Conservation (phyloP, 2,113 vertebrate species). For the Xiphorhynchus elegans region DNA sequence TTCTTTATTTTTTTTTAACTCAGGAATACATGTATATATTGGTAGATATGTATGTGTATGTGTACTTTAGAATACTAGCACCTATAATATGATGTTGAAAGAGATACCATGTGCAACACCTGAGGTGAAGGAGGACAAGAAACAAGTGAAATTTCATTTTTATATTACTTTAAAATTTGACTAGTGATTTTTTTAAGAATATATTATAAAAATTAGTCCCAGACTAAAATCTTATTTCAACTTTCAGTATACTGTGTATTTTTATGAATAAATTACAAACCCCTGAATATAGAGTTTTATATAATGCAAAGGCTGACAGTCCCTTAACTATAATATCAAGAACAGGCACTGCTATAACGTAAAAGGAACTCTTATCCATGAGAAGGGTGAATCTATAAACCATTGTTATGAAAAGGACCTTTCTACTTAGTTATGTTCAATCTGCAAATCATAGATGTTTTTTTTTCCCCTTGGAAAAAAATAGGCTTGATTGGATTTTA, state of each 20-base stretch:
- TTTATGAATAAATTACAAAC: slow-evolving; percentile 46
- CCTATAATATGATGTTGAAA: background rate
- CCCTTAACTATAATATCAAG: slow-evolving; percentile 32
- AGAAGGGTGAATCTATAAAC: slow-evolving; percentile 60
- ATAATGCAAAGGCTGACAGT: slow-evolving; percentile 46
- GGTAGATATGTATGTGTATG: no score
- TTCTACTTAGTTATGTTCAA: slow-evolving; percentile 66
- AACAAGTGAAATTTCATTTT: background rate
- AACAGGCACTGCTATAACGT: slow-evolving; percentile 26
- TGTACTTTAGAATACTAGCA: background rate
- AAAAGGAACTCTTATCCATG: slow-evolving; percentile 31
- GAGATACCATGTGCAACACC: background rate
- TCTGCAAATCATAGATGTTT: slow-evolving; percentile 62
- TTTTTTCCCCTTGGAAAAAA: background rate
- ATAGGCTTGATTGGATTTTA: slow-evolving; percentile 41
- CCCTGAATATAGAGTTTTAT: slow-evolving; percentile 12
- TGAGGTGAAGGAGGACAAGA: background rate
- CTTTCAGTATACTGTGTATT: slow-evolving; percentile 32
- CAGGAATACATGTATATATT: background rate
- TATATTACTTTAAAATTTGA: slow-evolving; percentile 30
- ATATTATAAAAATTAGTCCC: background rate
- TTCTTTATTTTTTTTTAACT: background rate
- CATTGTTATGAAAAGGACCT: slow-evolving; percentile 64
- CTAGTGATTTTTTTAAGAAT: background rate
- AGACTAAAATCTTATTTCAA: slow-evolving; percentile 44